Evolutionary conservation across 2,797 vertebrate genomes (phyloP).

Genomic region (Lutjanus argentimaculatus): DNA sequence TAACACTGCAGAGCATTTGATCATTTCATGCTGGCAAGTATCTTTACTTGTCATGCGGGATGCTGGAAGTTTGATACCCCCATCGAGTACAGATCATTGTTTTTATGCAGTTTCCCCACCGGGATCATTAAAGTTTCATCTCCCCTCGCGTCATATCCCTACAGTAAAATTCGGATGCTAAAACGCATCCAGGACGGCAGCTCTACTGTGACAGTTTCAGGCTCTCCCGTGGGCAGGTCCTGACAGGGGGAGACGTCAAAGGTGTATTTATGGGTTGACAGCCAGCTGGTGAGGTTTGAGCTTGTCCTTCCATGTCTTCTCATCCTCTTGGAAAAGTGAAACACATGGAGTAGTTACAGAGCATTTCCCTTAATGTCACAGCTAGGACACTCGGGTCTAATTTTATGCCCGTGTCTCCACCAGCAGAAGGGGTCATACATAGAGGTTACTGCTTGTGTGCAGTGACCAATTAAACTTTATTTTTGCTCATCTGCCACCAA

Average conservation of each 20-base stretch:
- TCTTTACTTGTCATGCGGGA: not conserved
- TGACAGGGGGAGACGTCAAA: conserved; percentile 62
- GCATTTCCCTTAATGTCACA: conserved; percentile 57
- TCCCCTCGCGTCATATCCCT: not conserved
- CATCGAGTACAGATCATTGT: conserved; percentile 22
- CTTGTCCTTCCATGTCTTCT: conserved; percentile 70
- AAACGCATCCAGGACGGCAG: conserved; percentile 43
- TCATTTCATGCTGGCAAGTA: conserved; percentile 10
- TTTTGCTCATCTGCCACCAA: conserved; percentile 27
- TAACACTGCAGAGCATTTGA: conserved; percentile 21
- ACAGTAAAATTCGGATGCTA: conserved; percentile 23
- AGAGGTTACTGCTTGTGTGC: conserved; percentile 37
- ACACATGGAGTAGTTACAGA: conserved; percentile 42
- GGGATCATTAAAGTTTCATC: conserved; percentile 42
- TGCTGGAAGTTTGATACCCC: conserved; percentile 29
- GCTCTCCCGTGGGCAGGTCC: conserved; percentile 54
- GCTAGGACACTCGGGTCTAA: conserved; percentile 51
- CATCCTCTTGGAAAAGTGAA: conserved; percentile 57
- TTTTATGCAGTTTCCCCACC: conserved; percentile 22
- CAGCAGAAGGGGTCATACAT: conserved; percentile 32
- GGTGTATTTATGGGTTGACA: conserved; percentile 72
- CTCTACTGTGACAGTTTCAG: conserved; percentile 52
- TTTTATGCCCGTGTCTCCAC: conserved; percentile 40
- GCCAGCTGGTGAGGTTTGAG: conserved; percentile 72
- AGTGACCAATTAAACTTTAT: conserved; percentile 58